Conservation (phyloP, 2,797 vertebrate genomes). For the Pelochelys cantorii region DNA sequence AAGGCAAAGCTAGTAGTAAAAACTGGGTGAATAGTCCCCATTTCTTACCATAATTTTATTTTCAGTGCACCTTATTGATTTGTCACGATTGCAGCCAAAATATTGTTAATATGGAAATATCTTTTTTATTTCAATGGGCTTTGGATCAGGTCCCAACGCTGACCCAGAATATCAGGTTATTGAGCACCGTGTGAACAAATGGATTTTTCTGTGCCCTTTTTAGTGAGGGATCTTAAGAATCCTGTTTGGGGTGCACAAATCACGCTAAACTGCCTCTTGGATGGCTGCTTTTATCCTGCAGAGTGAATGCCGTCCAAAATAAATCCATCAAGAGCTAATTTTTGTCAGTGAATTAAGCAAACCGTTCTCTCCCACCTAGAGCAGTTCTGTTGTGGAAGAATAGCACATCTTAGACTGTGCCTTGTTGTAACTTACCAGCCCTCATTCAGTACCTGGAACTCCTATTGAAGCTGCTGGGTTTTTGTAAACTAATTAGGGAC, state of each 20-base stretch:
- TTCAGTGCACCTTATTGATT: background rate
- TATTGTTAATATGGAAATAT: background rate
- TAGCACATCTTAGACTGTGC: background rate
- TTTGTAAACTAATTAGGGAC: too few species aligned
- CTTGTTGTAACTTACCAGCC: background rate
- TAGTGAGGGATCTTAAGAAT: background rate
- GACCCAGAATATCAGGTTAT: background rate
- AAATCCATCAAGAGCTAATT: background rate
- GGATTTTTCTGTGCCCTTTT: background rate
- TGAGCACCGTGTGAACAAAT: background rate
- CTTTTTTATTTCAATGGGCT: background rate
- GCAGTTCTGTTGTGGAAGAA: background rate
- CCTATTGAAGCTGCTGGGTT: background rate
- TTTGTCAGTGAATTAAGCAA: background rate
- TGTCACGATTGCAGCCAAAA: background rate
- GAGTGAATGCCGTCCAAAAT: background rate
- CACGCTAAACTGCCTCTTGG: background rate
- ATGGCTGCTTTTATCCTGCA: background rate
- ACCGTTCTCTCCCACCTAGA: background rate
- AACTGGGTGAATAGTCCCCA: background rate
- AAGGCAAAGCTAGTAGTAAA: background rate
- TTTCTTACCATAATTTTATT: background rate
- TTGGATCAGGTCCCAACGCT: background rate
- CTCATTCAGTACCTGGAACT: background rate
- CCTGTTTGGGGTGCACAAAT: background rate